Conservation (phyloP, 2,797 vertebrate genomes). For the Pseudochromis fuscus region DNA sequence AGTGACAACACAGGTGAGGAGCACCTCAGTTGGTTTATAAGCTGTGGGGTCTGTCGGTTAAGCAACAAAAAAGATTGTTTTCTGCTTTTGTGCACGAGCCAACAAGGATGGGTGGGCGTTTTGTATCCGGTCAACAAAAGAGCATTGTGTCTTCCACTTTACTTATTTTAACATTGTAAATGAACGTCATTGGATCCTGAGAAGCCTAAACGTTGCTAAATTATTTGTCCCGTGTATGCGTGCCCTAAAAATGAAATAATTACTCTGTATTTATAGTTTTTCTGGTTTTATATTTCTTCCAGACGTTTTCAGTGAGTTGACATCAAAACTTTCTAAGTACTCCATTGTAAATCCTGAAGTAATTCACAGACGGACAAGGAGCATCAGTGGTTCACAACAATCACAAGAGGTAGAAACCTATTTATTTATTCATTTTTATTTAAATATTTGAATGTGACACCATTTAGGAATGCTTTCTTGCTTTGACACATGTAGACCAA, state of each 20-base stretch:
- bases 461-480: too few relatives aligned
- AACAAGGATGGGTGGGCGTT: neutral
- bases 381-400: slow-evolving; percentile 26
- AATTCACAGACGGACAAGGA: slow-evolving; percentile 71
- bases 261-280: neutral
- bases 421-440: too few relatives aligned
- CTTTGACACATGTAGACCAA: slow-evolving; percentile 56
- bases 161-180: neutral
- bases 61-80: neutral
- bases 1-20: slow-evolving; percentile 68
- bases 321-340: slow-evolving; percentile 61
- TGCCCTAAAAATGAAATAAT: neutral
- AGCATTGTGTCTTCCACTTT: neutral
- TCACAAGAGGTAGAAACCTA: slow-evolving; percentile 53
- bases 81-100: neutral
- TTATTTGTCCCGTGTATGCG: neutral
- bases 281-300: neutral
- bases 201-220: neutral
- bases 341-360: slow-evolving; percentile 79
- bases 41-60: neutral
- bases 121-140: neutral
- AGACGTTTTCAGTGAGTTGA: slow-evolving; percentile 43
- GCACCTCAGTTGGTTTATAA: neutral
- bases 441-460: neutral
- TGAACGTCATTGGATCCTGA: fast-evolving